Conservation (phyloP, 2,797 vertebrate genomes). For the Danio kyathit region DNA sequence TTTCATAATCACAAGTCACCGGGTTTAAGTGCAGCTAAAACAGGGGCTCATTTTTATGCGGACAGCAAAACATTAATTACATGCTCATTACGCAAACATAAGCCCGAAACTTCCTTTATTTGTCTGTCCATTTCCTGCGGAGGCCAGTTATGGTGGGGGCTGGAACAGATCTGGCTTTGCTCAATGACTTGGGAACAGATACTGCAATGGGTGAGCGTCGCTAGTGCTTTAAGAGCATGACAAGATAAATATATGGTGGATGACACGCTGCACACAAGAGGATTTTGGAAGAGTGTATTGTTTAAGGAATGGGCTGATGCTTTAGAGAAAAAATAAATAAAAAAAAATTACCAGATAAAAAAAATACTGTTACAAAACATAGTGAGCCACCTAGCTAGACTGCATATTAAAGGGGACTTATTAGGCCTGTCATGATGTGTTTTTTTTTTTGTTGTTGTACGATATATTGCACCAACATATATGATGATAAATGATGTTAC, state of each 20-base stretch:
- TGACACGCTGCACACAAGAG: constrained; percentile 16
- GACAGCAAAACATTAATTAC: constrained; percentile 28
- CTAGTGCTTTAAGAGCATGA: constrained; percentile 38
- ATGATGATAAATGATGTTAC: too few relatives aligned
- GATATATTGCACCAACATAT: too few relatives aligned
- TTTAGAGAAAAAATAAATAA: too few relatives aligned
- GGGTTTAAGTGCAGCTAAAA: constrained; percentile 22
- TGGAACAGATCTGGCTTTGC: constrained; percentile 59
- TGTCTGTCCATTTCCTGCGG: background rate
- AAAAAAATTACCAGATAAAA: background rate
- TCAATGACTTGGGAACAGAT: constrained; percentile 55
- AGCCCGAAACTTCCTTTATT: constrained; percentile 1
- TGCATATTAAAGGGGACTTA: background rate
- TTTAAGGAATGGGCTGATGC: constrained; percentile 4
- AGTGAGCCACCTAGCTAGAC: background rate
- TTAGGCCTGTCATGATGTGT: too few relatives aligned
- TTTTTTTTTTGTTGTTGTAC: too few relatives aligned
- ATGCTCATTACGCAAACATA: background rate
- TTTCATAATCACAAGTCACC: constrained; percentile 64
- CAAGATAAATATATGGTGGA: constrained; percentile 39
- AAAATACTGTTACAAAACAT: background rate
- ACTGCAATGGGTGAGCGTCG: background rate
- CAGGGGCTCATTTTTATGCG: constrained; percentile 6
- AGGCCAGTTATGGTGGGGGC: constrained; percentile 42
- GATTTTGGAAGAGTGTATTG: constrained; percentile 17